Conservation (phyloP, 2,113 vertebrate species). For the Albula goreensis region DNA sequence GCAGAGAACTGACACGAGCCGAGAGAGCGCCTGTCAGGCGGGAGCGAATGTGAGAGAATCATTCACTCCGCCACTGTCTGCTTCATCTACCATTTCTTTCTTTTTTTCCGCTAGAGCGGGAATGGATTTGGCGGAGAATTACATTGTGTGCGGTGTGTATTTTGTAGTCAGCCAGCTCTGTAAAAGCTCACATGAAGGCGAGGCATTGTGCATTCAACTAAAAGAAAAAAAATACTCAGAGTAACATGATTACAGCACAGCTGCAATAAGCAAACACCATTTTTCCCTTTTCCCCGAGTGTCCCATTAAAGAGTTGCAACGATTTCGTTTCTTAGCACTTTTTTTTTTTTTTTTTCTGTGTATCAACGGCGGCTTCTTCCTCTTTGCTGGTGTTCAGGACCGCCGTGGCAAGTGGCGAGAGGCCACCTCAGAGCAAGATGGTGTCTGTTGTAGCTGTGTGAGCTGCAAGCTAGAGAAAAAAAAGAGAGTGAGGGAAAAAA, state of each 20-base stretch:
- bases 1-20: constrained; percentile 12
- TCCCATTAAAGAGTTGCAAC: constrained; percentile 1
- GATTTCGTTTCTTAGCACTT: not conserved
- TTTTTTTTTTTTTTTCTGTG: not conserved
- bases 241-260: constrained; percentile 2
- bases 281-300: not conserved
- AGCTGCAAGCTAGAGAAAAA: not conserved
- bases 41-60: constrained; percentile 17
- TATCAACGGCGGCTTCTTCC: not conserved
- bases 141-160: not conserved
- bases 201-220: not conserved
- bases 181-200: constrained; percentile 14
- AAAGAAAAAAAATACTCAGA: not conserved
- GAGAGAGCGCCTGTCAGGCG: constrained; percentile 17
- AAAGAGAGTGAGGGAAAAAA: not conserved
- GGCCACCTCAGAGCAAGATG: constrained; percentile 2
- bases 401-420: not conserved
- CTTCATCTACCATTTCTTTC: constrained; percentile 10
- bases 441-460: not conserved
- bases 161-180: constrained; percentile 17
- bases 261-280: constrained; percentile 18
- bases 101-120: not conserved
- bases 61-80: not conserved
- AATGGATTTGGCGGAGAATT: constrained; percentile 19
- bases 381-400: not conserved